phyloP scores from a whole-genome alignment of 1,140 invertebrate species.

The Penaeus japonicus region DNA sequence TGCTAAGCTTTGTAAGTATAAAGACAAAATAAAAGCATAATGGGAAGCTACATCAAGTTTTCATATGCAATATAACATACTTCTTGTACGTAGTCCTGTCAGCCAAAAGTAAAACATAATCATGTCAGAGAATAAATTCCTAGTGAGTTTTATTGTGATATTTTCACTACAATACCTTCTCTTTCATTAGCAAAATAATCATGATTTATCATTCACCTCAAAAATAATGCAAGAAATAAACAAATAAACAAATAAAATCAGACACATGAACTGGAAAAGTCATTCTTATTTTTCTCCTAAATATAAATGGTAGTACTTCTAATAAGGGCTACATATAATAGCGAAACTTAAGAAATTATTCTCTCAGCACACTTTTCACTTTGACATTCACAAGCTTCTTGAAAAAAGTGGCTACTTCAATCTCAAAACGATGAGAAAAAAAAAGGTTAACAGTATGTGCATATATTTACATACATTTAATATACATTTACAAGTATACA shows the following conservation, averaged over 20 bases:
- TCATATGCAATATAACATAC: slow-evolving; percentile 27
- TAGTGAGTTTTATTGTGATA: neutral
- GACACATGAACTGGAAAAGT: neutral
- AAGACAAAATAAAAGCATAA: neutral
- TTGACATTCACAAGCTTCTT: too few relatives aligned
- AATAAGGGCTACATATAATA: too few relatives aligned
- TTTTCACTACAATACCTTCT: neutral
- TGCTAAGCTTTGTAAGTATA: neutral
- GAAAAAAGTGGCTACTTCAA: too few relatives aligned
- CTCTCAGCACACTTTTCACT: too few relatives aligned
- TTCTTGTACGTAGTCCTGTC: slow-evolving; percentile 48
- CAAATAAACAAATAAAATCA: neutral
- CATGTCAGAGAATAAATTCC: neutral
- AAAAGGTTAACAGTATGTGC: too few relatives aligned
- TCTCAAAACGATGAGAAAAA: too few relatives aligned
- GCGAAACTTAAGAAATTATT: too few relatives aligned
- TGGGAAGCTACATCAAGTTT: neutral
- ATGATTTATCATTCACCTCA: neutral
- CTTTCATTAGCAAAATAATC: neutral
- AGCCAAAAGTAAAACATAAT: slow-evolving; percentile 33
- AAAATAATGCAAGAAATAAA: neutral
- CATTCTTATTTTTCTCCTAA: too few relatives aligned
- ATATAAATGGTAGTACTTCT: too few relatives aligned
- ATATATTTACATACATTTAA: too few relatives aligned
- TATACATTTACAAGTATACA: too few relatives aligned